Conservation (phyloP, 2,888 invertebrate species). For the Melipona bicolor region DNA sequence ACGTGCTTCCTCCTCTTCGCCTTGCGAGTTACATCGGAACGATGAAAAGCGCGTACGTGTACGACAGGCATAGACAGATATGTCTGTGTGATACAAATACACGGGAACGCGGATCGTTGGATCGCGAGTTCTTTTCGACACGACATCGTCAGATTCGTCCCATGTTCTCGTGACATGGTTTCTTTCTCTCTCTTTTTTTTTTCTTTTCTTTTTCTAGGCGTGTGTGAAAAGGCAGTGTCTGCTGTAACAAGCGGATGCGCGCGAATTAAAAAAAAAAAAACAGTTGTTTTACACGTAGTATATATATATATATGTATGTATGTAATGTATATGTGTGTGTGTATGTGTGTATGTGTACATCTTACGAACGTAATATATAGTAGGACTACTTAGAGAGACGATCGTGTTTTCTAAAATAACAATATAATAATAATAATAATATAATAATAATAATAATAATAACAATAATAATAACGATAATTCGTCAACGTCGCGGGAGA, state of each 20-base stretch:
- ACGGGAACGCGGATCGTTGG: not conserved
- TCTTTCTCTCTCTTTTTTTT: too few species aligned
- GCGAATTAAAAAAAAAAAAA: slow-evolving; percentile 6
- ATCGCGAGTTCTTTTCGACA: not conserved
- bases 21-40: slow-evolving; percentile 28
- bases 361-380: not conserved
- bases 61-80: not conserved
- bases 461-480: not conserved
- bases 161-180: not conserved
- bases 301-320: not conserved
- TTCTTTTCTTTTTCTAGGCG: not conserved
- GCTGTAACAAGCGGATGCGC: slow-evolving; percentile 14
- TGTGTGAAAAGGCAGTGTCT: slow-evolving; percentile 51
- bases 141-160: not conserved
- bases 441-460: too few species aligned
- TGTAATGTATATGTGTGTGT: too few species aligned
- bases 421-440: too few species aligned
- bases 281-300: not conserved
- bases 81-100: not conserved
- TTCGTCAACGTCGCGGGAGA: not conserved
- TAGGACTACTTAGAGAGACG: slow-evolving; percentile 8
- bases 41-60: slow-evolving; percentile 24
- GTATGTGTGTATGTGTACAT: not conserved
- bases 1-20: slow-evolving; percentile 13
- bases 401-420: not conserved